Base-by-base conservation (phyloP, 53 echinoderm and acorn worm genomes). In the Paracentrotus lividus region DNA sequence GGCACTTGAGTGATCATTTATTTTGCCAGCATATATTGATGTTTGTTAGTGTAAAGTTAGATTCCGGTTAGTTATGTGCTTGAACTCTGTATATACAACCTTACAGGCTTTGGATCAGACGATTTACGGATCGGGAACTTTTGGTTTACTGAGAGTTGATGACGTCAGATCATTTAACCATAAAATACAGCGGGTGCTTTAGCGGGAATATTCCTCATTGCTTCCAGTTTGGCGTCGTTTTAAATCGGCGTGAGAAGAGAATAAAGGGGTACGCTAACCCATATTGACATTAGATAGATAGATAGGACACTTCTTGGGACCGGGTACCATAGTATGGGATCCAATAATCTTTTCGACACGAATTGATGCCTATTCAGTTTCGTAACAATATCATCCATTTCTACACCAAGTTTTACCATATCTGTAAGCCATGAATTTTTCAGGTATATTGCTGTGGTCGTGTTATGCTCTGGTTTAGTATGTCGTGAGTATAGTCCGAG, bases 291-390 rank as follows among this genome's bases (percentile, higher is more conserved):
- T 92, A 81, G 92, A 57, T 92, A 33, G 92, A 78, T 44, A 81
- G 92, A 26, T 58, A 78, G n/a, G 78, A 55, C 77, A 78, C 53
- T 9, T 49, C 92, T 78, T 56, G 92, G 92, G 42, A 56, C 92
- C 42, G 92, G 92, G 59, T 92, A 92, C 16, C 92, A 78, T 8
- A 78, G 81, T 23, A 3, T 53, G 92, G 36, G 57, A 92, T 59
- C 77, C 49, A 23, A 78, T 57, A 57, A 78, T 56, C 51, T 24
- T 56, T 78, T 92, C 33, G 92, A 92, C 49, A 32, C 36, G 92
- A 92, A 42, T 92, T 54, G 92, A 92, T 21, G 55, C 92, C 56
- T 92, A 78, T 60, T 78, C 92, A 92, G 92, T 78, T 92, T 78
- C 92, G 16, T 92, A 92, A 49, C 64, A 53, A 23, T 56, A 53